Base-by-base conservation (phyloP, 1,140 invertebrate genomes). In the Antheraea pernyi region DNA sequence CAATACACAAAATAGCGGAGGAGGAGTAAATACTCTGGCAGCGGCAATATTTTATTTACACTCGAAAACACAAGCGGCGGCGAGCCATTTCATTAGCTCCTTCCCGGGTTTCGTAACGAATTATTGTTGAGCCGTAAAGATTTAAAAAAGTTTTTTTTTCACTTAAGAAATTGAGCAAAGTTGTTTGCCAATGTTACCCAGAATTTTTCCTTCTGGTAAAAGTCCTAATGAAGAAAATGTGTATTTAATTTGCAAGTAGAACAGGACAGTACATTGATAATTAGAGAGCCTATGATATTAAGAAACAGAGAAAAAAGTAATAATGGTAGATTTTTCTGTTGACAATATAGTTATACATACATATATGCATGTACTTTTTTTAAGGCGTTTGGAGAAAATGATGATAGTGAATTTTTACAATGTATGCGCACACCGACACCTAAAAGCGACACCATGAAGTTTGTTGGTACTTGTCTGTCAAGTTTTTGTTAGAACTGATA, bases 31-130 rank as follows among this genome's bases (percentile, higher is more conserved):
- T 48, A 65, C 63, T 30, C 30, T 42, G 39, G 39, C 70, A 22
- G 46, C n/a, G 53, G 19, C 70, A n/a, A 72, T 72, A 72, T 73
- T 66, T 73, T 70, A 67, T 61, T 65, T 74, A 65, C 68, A 68
- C 61, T 68, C 30, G 65, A 66, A 68, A 71, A 71, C 69, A 68
- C 69, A 71, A 59, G 48, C 18, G 30, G 58, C 39, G 19, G 42
- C 63, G 65, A 68, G 58, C 69, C 72, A 74, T 74, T 74, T 74
- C 72, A 74, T 74, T 71, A 71, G 72, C 72, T 74, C 58, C 30
- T 16, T 62, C 64, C 67, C 62, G 66, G 59, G 59, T 67, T 46
- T 65, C 64, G 64, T 46, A 65, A 65, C 37, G 37, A 39, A 65
- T 65, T 46, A 65, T 63, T 63, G 64, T 46, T 53, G 19, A 46